Evolutionary conservation across 35 echinoderm and acorn worm species (phyloP).

Genomic region (Patiria miniata): DNA sequence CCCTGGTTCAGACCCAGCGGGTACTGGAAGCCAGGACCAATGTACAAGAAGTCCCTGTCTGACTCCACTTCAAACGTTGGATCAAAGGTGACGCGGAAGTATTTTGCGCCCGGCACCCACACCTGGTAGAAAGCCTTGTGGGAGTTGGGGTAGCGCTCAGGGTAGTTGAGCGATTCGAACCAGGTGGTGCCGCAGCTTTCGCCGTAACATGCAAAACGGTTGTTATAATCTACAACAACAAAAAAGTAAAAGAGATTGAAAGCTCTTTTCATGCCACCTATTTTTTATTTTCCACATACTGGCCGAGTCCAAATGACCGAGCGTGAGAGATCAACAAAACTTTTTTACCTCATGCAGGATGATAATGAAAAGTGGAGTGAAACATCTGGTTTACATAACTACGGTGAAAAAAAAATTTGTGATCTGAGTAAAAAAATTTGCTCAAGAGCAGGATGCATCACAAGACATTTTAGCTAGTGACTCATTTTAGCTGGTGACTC

Average conservation of each 20-base stretch:
- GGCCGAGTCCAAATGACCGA: neutral
- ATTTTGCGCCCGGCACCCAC: constrained; percentile 21
- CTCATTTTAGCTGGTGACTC: too few relatives aligned
- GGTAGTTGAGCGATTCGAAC: constrained; percentile 10
- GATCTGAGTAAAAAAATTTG: too few relatives aligned
- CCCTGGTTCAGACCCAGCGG: neutral
- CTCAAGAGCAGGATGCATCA: too few relatives aligned
- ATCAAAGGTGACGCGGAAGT: constrained; percentile 23
- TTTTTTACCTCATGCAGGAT: neutral
- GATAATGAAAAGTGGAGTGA: too few relatives aligned
- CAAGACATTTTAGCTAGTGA: too few relatives aligned
- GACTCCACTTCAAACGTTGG: constrained; percentile 5
- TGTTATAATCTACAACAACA: neutral
- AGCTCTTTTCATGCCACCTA: neutral
- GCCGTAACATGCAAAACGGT: neutral
- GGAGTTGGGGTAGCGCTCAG: constrained; percentile 6
- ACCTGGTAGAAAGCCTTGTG: constrained; percentile 22
- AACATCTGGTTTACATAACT: too few relatives aligned
- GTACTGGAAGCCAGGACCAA: constrained; percentile 39
- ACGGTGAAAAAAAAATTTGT: too few relatives aligned
- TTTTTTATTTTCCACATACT: neutral
- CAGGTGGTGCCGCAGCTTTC: neutral
- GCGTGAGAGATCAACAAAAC: neutral
- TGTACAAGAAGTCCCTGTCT: constrained; percentile 18
- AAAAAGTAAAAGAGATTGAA: neutral